Evolutionary conservation across 2,888 invertebrate genomes (phyloP), one percentile per base, ranked within the genome.

Genomic region (Diadromus collaris): DNA sequence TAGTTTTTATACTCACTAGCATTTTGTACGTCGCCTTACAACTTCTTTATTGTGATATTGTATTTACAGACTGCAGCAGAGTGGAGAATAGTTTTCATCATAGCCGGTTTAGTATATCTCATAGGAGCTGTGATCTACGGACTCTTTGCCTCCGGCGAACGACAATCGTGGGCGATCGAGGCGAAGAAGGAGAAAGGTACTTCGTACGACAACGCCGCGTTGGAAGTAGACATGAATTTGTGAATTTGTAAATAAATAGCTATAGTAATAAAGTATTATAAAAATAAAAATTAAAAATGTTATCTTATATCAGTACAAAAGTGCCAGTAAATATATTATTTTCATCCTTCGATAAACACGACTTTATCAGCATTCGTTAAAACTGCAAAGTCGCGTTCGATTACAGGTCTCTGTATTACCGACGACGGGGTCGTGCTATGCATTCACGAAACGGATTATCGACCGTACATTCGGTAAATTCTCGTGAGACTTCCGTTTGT

Each of bases 71-170:
- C 93, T 3, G 93, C 94, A 24, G 93, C 93, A 21, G 95, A 97
- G 91, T 98, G 98, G 98, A 94, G 95, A 81, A 92, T 94, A 41
- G 96, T 98, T 9, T 98, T 98, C 91, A 96, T 96, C 91, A 95
- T 97, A 85, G 95, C 97, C 0, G 95, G 96, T 83, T 93, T 93
- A 74, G 94, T 98, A 86, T 98, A 98, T 88, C 91, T 96, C 0
- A 82, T 95, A n/a, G 98, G 98, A 0, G 96, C 96, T 32, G 89
- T 96, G 63, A 91, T 97, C n/a, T 98, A 97, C 90, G 97, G 95
- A 72, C 84, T 94, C 1, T 95, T 96, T 88, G 95, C 95, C 6
- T 96, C 97, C 0, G 98, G 96, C 1, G 95, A 96, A 82, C 91
- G 94, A 4, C 97, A 98, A 88, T 93, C 94, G 1, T 98, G 98